phyloP scores from a whole-genome alignment of 2,888 invertebrate genomes.

The Epinotia ramella region DNA sequence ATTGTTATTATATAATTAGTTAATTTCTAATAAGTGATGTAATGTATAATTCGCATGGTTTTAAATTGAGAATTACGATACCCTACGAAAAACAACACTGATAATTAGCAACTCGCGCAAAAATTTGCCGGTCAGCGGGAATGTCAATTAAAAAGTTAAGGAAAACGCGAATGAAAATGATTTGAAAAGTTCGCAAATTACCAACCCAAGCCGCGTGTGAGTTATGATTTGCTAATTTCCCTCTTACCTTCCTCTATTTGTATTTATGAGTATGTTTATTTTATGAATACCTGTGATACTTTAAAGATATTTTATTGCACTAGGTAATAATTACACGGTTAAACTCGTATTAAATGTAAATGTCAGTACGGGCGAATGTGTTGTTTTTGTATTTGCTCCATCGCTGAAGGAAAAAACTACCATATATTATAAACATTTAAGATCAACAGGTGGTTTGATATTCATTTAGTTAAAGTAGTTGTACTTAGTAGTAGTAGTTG shows the following conservation, averaged over 20 bases:
- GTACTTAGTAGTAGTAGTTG: no score
- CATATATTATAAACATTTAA: no score
- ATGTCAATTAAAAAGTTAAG: slow-evolving; percentile 39
- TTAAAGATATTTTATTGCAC: no score
- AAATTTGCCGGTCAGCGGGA: slow-evolving; percentile 15
- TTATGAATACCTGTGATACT: no score
- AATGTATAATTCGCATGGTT: neutral
- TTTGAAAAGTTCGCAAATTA: slow-evolving; percentile 35
- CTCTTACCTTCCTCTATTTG: neutral
- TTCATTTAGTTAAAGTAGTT: no score
- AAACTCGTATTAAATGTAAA: no score
- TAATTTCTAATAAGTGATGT: neutral
- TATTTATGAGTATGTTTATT: neutral
- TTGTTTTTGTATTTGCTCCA: neutral
- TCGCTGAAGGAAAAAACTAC: no score
- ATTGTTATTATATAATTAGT: neutral
- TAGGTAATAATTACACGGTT: no score
- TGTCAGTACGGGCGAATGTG: no score
- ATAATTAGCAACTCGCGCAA: slow-evolving; percentile 15
- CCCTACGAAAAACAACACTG: slow-evolving; percentile 12
- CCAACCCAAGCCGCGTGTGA: neutral
- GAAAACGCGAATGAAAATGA: slow-evolving; percentile 20
- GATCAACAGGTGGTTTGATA: no score
- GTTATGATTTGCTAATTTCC: slow-evolving; percentile 29
- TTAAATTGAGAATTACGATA: neutral